Evolutionary conservation across 2,888 invertebrate genomes (phyloP), one percentile per base, ranked within the genome.

Genomic region (Meloe dianella): DNA sequence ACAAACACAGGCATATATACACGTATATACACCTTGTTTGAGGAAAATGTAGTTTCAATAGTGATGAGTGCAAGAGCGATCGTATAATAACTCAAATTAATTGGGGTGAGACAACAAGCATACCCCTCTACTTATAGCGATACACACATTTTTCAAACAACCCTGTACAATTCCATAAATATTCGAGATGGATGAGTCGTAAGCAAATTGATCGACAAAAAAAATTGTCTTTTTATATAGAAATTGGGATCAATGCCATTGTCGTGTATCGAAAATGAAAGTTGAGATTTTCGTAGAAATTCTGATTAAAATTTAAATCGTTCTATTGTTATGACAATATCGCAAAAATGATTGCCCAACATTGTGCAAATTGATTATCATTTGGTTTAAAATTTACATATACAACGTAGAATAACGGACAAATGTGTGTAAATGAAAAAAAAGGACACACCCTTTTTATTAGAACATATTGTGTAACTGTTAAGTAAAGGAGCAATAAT

Each of bases 401-500:
- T 47, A 47, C 20, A 20, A 47, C 47, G 47, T 47, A 9, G 8
- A 20, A 47, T 47, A 47, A 47, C 47, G 47, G 47, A 20, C 47
- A 47, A 20, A 47, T 20, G 10, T 20, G 20, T 47, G 20, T 20
- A 7, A 47, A 20, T 20, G 10, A 17, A 47, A 47, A 47, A 17
- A 47, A 47, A 47, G 8, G 47, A 20, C 47, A 47, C 47, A 47
- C 47, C 47, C 47, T 47, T 20, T 10, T 1, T 41, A 3, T 41
- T 41, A 41, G 41, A 47, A 47, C 47, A 20, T 47, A 20, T 47
- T 47, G 47, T 47, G 47, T 47, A 47, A 47, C 47, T 20, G 20
- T 47, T 47, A 9, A 20, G 9, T 10, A 8, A 47, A 20, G 4
- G 47, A 47, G 20, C 47, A 8, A 47, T 47, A 47, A 47, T 9